Evolutionary conservation across 2,888 invertebrate genomes (phyloP).

Genomic region (Xestia xanthographa): DNA sequence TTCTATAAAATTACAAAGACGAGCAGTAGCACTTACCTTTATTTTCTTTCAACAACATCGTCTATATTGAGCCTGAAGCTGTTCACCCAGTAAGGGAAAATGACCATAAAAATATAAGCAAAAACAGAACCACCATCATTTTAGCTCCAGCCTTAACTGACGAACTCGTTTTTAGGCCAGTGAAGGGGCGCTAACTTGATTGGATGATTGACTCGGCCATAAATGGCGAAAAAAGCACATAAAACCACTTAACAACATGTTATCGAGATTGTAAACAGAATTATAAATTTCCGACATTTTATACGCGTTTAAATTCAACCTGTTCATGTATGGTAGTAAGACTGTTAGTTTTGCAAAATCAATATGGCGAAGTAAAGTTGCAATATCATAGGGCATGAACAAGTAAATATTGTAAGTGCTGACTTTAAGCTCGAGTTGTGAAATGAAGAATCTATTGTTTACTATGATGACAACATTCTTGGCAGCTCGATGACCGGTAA

Average conservation of each 20-base stretch:
- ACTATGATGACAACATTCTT: constrained; percentile 50
- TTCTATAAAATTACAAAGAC: constrained; percentile 24
- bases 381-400: constrained; percentile 10
- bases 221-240: constrained; percentile 74
- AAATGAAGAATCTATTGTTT: constrained; percentile 42
- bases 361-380: constrained; percentile 36
- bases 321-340: constrained; percentile 4
- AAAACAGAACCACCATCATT: constrained; percentile 20
- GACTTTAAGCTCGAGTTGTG: constrained; percentile 41
- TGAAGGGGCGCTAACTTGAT: constrained; percentile 79
- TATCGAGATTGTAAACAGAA: constrained; percentile 81
- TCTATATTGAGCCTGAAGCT: constrained; percentile 34
- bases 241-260: constrained; percentile 74
- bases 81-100: constrained; percentile 47
- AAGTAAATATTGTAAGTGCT: constrained; percentile 33
- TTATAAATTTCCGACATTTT: constrained; percentile 69
- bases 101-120: constrained; percentile 27
- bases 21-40: constrained; percentile 45
- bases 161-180: constrained; percentile 65
- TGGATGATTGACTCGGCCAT: constrained; percentile 86
- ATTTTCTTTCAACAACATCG: constrained; percentile 33
- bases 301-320: constrained; percentile 38
- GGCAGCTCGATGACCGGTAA: constrained; percentile 28
- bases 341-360: constrained; percentile 37
- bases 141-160: constrained; percentile 56